Conservation (phyloP, 1,140 invertebrate genomes). For the Antheraea pernyi region DNA sequence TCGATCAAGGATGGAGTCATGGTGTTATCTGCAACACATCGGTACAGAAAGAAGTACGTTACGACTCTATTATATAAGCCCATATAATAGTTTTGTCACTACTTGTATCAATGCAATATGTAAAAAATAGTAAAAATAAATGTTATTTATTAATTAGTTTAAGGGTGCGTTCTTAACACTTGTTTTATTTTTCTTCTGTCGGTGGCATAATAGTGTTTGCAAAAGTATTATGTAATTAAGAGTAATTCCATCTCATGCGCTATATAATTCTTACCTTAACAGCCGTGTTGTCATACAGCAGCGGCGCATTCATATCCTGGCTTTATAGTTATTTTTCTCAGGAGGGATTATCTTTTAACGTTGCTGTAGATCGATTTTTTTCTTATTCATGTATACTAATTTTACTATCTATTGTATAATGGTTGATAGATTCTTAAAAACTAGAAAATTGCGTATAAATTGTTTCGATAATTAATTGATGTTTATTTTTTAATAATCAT, state of each 20-base stretch:
- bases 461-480: no score
- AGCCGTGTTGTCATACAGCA: neutral
- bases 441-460: no score
- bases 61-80: slow-evolving; percentile 99
- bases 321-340: neutral
- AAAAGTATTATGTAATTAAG: neutral
- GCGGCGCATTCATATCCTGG: neutral
- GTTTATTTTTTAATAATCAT: no score
- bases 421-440: no score
- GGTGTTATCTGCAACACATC: slow-evolving; percentile 98
- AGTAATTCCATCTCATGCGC: neutral
- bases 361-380: neutral
- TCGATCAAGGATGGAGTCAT: slow-evolving; percentile 99
- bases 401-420: no score
- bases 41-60: slow-evolving; percentile 99
- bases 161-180: neutral
- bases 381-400: no score
- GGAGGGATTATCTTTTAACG: neutral
- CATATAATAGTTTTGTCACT: slow-evolving; percentile 82
- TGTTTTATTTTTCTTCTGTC: neutral
- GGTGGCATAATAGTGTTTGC: neutral
- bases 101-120: slow-evolving; percentile 3
- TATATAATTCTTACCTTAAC: neutral
- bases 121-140: neutral
- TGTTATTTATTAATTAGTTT: slow-evolving; percentile 1